phyloP scores from a whole-genome alignment of 2,888 invertebrate genomes.

The Myathropa florea region DNA sequence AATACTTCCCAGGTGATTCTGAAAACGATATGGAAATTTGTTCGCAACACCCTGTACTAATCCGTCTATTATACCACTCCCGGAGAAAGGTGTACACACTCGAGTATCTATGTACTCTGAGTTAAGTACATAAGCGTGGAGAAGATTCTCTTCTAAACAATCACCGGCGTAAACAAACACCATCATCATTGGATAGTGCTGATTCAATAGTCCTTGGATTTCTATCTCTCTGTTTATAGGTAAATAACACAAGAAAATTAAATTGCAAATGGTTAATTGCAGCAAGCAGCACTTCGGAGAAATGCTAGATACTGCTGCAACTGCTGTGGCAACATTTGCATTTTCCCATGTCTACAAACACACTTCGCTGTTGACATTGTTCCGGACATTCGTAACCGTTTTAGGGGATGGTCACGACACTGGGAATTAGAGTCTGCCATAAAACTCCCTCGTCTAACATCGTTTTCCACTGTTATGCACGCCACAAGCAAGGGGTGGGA shows the following conservation, averaged over 20 bases:
- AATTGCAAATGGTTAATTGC: slow-evolving; percentile 66
- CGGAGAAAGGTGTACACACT: slow-evolving; percentile 51
- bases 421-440: not conserved
- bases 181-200: not conserved
- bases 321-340: slow-evolving; percentile 13
- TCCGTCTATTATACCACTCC: not conserved
- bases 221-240: slow-evolving; percentile 43
- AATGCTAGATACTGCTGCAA: not conserved
- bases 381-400: not conserved
- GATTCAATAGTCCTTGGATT: slow-evolving; percentile 45
- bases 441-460: not conserved
- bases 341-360: slow-evolving; percentile 23
- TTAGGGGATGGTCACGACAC: slow-evolving; percentile 12
- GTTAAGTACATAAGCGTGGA: not conserved
- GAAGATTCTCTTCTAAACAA: not conserved
- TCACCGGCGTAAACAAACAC: slow-evolving; percentile 29
- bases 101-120: slow-evolving; percentile 14
- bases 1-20: no score
- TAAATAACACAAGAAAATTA: slow-evolving; percentile 55
- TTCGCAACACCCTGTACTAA: not conserved
- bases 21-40: not conserved
- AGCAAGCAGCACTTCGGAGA: not conserved
- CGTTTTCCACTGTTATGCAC: not conserved
- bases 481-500: not conserved
- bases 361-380: not conserved